Evolutionary conservation across 2,113 vertebrate genomes (phyloP).

Genomic region (Microtus pennsylvanicus): DNA sequence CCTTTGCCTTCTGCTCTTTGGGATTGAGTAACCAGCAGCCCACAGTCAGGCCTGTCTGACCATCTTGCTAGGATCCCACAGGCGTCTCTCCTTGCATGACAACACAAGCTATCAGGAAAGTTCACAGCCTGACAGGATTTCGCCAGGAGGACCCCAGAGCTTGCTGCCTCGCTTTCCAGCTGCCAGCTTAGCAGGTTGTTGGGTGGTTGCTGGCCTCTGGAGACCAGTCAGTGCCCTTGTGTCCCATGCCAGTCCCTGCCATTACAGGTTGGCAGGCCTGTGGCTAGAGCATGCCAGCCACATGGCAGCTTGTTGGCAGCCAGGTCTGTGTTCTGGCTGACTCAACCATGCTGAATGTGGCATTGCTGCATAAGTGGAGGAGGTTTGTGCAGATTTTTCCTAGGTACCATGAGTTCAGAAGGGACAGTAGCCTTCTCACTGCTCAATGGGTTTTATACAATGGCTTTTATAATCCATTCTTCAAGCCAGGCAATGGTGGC

Average conservation of each 20-base stretch:
- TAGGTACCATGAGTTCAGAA: fast-evolving
- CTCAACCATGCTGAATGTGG: background rate
- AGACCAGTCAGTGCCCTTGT: constrained; percentile 34
- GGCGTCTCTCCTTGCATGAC: background rate
- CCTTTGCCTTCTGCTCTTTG: background rate
- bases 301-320: constrained; percentile 40
- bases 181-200: background rate
- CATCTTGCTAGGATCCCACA: background rate
- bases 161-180: background rate
- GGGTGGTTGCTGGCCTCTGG: background rate
- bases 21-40: background rate
- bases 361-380: background rate
- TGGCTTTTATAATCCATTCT: background rate
- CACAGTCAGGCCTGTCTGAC: background rate
- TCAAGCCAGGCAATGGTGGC: background rate
- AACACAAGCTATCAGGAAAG: background rate
- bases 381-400: background rate
- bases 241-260: constrained; percentile 41
- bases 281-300: constrained; percentile 28
- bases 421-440: background rate
- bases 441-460: background rate
- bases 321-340: constrained; percentile 44
- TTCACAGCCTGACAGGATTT: background rate
- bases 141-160: background rate
- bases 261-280: constrained; percentile 66